Conservation (phyloP, 30 jellyfish, hydroid and myxozoan genomes). For the Hydractinia symbiolongicarpus region DNA sequence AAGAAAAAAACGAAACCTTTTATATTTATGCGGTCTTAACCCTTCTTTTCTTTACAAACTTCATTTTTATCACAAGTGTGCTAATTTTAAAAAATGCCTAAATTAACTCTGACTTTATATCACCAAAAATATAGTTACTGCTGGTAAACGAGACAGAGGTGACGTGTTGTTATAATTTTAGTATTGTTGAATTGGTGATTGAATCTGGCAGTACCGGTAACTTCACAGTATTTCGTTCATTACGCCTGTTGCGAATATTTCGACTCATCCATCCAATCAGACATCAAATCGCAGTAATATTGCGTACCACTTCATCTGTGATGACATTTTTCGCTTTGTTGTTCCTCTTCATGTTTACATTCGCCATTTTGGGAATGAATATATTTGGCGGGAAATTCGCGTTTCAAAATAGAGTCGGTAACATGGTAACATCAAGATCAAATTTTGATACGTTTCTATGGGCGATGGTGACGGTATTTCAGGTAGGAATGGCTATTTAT, state of each 20-base stretch:
- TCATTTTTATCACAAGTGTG: no score
- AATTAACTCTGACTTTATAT: no score
- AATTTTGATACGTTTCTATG: slow-evolving; percentile 66
- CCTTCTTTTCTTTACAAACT: no score
- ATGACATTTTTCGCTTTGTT: slow-evolving; percentile 87
- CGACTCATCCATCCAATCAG: slow-evolving; percentile 85
- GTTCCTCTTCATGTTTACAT: slow-evolving; percentile 79
- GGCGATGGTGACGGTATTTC: slow-evolving; percentile 88
- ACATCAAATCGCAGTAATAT: slow-evolving; percentile 86
- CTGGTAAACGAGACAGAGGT: background rate
- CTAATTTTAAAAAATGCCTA: no score
- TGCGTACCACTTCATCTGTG: slow-evolving; percentile 79
- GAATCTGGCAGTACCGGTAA: slow-evolving; percentile 44
- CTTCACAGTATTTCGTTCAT: slow-evolving; percentile 60
- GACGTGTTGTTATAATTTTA: background rate
- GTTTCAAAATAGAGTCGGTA: slow-evolving; percentile 33
- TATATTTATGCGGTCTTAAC: no score
- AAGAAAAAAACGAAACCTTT: no score
- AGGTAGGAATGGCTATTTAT: slow-evolving; percentile 29
- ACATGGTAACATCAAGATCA: slow-evolving; percentile 45
- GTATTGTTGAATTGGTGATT: slow-evolving; percentile 56
- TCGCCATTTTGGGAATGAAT: slow-evolving; percentile 91
- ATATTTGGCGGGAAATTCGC: slow-evolving; percentile 73
- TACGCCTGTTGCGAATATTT: slow-evolving; percentile 73
- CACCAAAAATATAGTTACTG: no score